Base-by-base conservation (phyloP, 2,888 invertebrate genomes). In the Liposcelis brunnea region DNA sequence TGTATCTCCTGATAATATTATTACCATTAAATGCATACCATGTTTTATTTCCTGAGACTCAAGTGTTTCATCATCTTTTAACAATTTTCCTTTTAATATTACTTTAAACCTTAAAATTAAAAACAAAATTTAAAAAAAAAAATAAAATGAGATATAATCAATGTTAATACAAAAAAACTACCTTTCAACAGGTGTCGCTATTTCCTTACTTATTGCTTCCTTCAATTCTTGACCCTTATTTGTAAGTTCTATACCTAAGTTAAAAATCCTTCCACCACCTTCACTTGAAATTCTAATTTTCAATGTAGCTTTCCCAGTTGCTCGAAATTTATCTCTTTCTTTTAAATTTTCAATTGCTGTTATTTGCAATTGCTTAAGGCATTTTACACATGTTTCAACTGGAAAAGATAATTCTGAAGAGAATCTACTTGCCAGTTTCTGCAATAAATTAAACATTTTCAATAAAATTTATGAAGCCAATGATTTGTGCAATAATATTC, bases 271-370 rank as follows among this genome's bases (percentile, higher is more conserved):
- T 26, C 26, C 26, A 6, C 26, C 26, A 6, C 26, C 26, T 26
- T 26, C 26, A 8, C 50, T 61, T 31, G 63, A 70, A 2, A 77
- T 68, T 52, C 78, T 76, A 1, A 86, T 66, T 58, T 77, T 74
- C 18, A 87, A 61, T 0, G 80, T 77, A 0, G 85, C 84, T 44
- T 77, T 55, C 1, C 85, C 84, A 0, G 78, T 79, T 53, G 75
- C 71, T 49, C 74, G 71, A 53, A 74, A 85, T 47, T 73, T 71
- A 2, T 72, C 72, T 49, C 78, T 71, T 18, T 81, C 77, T 48
- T 75, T 75, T 11, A 81, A 66, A 53, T 82, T 75, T 45, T 81
- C 76, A 1, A 85, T 55, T 0, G 86, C 80, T 59, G 78, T 77
- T 2, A 63, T 56, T 56, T 83, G 77, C 1, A 85, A 63, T 50